phyloP scores from a whole-genome alignment of 2,888 invertebrate genomes.

The Deroplatys truncata region DNA sequence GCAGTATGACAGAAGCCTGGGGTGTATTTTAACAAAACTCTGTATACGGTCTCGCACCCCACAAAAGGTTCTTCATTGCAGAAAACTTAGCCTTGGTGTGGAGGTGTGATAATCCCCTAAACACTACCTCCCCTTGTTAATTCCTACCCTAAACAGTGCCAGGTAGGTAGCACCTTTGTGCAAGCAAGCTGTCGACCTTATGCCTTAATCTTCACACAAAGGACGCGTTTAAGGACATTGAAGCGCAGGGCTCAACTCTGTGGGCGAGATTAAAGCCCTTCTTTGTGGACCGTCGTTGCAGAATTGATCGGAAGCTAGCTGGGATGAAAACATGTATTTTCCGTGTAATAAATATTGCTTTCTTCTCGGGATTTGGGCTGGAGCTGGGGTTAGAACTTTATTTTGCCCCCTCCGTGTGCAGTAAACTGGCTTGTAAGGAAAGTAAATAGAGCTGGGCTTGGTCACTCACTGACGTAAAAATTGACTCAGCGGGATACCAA shows the following conservation, averaged over 20 bases:
- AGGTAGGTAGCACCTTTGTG: background rate
- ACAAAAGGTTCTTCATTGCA: background rate
- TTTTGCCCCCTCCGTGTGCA: background rate
- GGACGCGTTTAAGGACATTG: background rate
- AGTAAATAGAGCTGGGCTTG: background rate
- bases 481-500: background rate
- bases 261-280: background rate
- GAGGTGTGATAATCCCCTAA: background rate
- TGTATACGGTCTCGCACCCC: background rate
- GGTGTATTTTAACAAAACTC: background rate
- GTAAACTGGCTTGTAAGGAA: background rate
- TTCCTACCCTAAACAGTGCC: background rate
- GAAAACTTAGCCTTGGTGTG: background rate
- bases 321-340: background rate
- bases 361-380: background rate
- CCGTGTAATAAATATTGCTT: background rate
- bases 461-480: conserved; percentile 11
- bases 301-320: background rate
- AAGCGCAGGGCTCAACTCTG: background rate
- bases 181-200: background rate
- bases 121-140: background rate
- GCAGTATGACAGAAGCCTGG: background rate
- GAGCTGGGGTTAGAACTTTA: background rate
- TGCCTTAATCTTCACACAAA: background rate
- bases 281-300: background rate